These are phyloP conservation scores for Drosophila lutescens DNA, from an alignment of 2,888 invertebrate genomes.

Conservation along the genomic window DNA sequence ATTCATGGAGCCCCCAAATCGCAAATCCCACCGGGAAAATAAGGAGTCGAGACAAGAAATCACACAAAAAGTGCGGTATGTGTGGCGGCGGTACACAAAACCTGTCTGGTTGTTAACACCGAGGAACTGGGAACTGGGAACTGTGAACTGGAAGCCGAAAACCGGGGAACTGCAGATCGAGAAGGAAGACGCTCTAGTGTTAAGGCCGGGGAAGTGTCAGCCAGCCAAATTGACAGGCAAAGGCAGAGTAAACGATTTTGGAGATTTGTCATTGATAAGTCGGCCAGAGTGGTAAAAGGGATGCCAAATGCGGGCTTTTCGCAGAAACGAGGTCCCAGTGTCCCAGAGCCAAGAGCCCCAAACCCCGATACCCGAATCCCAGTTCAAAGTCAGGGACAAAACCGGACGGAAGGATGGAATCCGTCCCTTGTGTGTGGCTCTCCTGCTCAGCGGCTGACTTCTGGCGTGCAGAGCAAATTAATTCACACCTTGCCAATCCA, in stretches of 20 bases:
- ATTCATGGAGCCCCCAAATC: slow-evolving; percentile 73
- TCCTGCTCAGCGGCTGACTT: slow-evolving; percentile 65
- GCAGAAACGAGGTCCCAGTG: slow-evolving; percentile 56
- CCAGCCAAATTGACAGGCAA: slow-evolving; percentile 76
- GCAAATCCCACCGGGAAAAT: slow-evolving; percentile 78
- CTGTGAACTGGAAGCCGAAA: background rate
- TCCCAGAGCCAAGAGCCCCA: slow-evolving; percentile 11
- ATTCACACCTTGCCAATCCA: slow-evolving; percentile 82
- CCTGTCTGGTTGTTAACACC: slow-evolving; percentile 60
- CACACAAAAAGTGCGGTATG: slow-evolving; percentile 53
- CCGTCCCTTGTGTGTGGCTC: slow-evolving; percentile 66
- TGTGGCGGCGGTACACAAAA: slow-evolving; percentile 54
- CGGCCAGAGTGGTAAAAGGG: slow-evolving; percentile 65
- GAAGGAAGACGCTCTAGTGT: slow-evolving; percentile 34
- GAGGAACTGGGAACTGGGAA: slow-evolving; percentile 12
- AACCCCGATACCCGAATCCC: background rate
- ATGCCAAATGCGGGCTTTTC: slow-evolving; percentile 60
- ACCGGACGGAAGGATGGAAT: slow-evolving; percentile 39
- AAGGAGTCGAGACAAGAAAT: slow-evolving; percentile 60
- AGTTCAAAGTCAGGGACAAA: slow-evolving; percentile 5
- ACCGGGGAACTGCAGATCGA: slow-evolving; percentile 1
- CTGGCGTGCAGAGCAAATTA: slow-evolving; percentile 81
- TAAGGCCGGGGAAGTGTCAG: slow-evolving; percentile 70
- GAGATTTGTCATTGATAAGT: slow-evolving; percentile 80
- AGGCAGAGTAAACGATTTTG: slow-evolving; percentile 75